Conservation (phyloP, 2,797 vertebrate species). For the Pipistrellus kuhlii region DNA sequence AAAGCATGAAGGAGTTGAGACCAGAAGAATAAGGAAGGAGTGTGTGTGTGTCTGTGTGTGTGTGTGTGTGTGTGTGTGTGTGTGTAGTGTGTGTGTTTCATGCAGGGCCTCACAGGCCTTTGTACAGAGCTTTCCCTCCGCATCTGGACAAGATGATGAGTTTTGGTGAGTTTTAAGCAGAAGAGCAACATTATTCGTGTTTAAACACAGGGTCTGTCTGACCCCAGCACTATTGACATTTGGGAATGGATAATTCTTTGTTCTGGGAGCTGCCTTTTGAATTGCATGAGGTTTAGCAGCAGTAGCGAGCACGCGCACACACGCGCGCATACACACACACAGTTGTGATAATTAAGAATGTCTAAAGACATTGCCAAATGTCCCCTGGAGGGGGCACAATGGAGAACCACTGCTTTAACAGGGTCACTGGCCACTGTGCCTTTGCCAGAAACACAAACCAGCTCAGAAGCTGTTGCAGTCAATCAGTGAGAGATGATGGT, state of each 20-base stretch:
- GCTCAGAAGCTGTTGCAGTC: background rate
- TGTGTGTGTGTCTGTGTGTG: background rate
- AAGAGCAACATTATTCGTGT: background rate
- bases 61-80: no score
- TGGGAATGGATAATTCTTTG: background rate
- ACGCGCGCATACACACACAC: rapidly evolving
- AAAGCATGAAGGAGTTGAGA: background rate
- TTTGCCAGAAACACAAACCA: background rate
- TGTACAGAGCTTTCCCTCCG: background rate
- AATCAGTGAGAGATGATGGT: background rate
- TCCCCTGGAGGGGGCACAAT: background rate
- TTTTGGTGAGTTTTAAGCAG: background rate
- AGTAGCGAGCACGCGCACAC: rapidly evolving
- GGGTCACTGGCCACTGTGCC: background rate
- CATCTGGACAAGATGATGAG: background rate
- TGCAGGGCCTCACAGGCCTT: background rate
- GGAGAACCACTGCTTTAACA: background rate
- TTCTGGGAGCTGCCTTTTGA: background rate
- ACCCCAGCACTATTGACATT: background rate
- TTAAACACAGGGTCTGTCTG: background rate
- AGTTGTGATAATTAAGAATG: background rate
- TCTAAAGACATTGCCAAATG: constrained; percentile 17
- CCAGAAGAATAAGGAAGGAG: background rate
- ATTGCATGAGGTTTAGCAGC: background rate
- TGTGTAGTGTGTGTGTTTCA: no score